Conservation (phyloP, 2,888 invertebrate species). For the Ellobium chinense region DNA sequence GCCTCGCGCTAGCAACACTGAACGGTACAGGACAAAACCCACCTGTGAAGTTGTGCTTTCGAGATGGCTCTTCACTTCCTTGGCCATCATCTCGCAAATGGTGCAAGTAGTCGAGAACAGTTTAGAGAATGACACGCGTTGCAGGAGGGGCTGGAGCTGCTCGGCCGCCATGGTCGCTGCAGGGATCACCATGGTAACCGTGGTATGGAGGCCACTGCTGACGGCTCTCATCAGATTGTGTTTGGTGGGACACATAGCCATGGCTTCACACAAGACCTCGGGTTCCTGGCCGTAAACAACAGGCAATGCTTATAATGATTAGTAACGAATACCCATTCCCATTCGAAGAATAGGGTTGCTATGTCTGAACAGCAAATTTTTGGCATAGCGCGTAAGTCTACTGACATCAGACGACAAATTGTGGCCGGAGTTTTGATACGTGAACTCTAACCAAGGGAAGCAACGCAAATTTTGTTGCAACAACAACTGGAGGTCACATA, state of each 20-base stretch:
- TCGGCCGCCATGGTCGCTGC: not conserved
- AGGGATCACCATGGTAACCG: not conserved
- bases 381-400: no score
- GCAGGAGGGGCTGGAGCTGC: not conserved
- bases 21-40: no score
- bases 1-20: no score
- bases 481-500: no score
- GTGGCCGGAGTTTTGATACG: no score
- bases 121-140: not conserved
- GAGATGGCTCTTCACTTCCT: not conserved
- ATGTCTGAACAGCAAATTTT: no score
- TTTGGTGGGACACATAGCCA: not conserved
- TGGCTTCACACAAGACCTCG: not conserved
- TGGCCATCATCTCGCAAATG: not conserved
- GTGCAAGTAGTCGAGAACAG: not conserved
- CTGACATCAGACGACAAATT: no score
- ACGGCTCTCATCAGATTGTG: not conserved
- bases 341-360: no score
- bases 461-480: no score
- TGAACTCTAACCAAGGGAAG: no score
- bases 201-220: not conserved
- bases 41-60: not conserved
- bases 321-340: no score
- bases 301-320: no score
- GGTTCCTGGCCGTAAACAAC: not conserved